Evolutionary conservation across 2,113 vertebrate genomes (phyloP), one percentile per base, ranked within the genome.

Genomic region (Cryptomyrus ogoouensis): DNA sequence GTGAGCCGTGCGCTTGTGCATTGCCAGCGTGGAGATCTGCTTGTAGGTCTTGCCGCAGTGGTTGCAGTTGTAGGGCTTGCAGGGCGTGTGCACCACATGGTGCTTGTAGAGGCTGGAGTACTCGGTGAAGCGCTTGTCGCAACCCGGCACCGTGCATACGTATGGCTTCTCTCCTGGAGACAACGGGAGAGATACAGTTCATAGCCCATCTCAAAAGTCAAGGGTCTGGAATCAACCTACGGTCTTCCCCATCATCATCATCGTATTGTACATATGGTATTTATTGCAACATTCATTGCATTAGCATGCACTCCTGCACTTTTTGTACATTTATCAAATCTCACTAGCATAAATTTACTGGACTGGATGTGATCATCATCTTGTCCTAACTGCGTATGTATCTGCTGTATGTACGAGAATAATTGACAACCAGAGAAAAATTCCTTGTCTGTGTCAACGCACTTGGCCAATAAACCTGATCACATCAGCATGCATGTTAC

Each of bases 31-130:
- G 58, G 97, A 97, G 91, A 97, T 97, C 93, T 97, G 97, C 91
- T 97, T 97, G 92, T 97, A 97, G 0, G 97, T 97, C 91, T 97
- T 97, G 39, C 97, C 96, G 80, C 97, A 97, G 94, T 97, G 96
- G 92, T 97, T 97, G 91, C 97, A 97, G 94, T 96, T 97, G 91
- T 97, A 97, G 5, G 98, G 98, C 95, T 99, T 99, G 94, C 98
- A 99, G 90, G 98, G 98, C 5, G 98, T 99, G 90, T 99, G 98
- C 91, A 99, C 98, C 70, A 99, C 98, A 66, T 99, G 98, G 93
- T 99, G 98, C 93, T 99, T 99, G 93, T 99, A 99, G 91, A 99
- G 96, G 95, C 98, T 99, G 92, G 98, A 99, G 95, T 99, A 99
- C 92, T 99, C 98, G 10, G 98, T 99, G 95, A 99, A 99, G 90